These are phyloP conservation scores for Garra rufa DNA, from an alignment of 2,113 vertebrate species.

Conservation along the genomic window DNA sequence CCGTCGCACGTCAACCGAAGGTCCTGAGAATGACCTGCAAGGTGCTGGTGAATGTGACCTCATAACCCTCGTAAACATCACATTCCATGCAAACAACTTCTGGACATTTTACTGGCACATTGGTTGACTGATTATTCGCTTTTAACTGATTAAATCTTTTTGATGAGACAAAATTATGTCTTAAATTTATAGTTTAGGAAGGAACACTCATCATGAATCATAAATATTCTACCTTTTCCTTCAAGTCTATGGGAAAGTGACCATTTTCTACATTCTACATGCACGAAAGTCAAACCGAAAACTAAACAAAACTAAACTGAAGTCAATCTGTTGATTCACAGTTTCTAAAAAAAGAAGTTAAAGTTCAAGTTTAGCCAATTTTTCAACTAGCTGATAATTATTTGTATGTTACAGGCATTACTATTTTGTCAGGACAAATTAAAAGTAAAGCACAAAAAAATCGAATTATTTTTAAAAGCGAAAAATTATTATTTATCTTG, in stretches of 20 bases:
- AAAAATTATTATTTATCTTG: neutral
- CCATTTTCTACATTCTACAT: too few relatives aligned
- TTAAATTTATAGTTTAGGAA: neutral
- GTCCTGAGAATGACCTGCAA: slow-evolving; percentile 48
- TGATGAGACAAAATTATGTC: neutral
- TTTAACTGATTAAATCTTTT: neutral
- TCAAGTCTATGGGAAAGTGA: too few relatives aligned
- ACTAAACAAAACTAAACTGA: neutral
- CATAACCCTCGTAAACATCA: slow-evolving; percentile 10
- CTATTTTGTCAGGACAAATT: neutral
- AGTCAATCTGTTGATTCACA: neutral
- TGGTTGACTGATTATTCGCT: neutral
- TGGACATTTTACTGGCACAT: neutral
- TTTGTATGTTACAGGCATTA: neutral
- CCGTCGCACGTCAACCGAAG: slow-evolving; percentile 63
- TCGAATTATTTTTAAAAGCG: too few relatives aligned
- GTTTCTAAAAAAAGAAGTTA: too few relatives aligned
- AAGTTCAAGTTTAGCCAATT: neutral
- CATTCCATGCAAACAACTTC: neutral
- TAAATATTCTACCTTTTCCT: too few relatives aligned
- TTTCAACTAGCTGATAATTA: neutral
- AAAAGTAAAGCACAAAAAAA: neutral
- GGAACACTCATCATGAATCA: too few relatives aligned
- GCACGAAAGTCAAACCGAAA: too few relatives aligned
- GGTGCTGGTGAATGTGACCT: slow-evolving; percentile 37